Conservation (phyloP, 2,888 invertebrate genomes). For the Nephrotoma guestfalica region DNA sequence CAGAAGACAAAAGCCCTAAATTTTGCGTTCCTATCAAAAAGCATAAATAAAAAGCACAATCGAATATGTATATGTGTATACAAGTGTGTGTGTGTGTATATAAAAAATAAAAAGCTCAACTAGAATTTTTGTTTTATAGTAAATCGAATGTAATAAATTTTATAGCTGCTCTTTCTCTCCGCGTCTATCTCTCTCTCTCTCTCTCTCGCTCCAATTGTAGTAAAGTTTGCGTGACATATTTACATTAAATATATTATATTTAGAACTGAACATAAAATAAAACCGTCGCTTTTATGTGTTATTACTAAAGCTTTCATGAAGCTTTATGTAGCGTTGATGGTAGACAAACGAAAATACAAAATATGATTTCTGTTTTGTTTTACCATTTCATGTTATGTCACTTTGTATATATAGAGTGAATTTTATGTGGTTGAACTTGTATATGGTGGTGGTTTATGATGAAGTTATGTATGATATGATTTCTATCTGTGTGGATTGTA, state of each 20-base stretch:
- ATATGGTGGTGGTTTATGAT: neutral
- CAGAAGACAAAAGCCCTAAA: neutral
- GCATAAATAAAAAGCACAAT: neutral
- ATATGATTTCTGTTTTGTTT: neutral
- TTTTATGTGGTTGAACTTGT: neutral
- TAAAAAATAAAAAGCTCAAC: neutral
- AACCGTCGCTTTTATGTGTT: neutral
- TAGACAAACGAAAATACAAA: neutral
- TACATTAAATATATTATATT: neutral
- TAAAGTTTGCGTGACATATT: neutral
- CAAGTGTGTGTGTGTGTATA: neutral
- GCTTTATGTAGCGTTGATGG: neutral
- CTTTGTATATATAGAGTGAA: neutral
- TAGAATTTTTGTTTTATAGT: neutral
- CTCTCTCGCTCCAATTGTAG: neutral
- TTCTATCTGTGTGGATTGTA: neutral
- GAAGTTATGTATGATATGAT: neutral
- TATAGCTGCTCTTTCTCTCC: neutral
- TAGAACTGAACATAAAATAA: neutral
- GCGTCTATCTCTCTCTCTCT: neutral
- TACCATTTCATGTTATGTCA: neutral
- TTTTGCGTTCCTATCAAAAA: neutral
- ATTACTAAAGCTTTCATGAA: neutral
- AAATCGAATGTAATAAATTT: neutral
- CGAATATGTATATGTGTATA: neutral